phyloP scores from a whole-genome alignment of 2,113 vertebrate species.

The Natator depressus region DNA sequence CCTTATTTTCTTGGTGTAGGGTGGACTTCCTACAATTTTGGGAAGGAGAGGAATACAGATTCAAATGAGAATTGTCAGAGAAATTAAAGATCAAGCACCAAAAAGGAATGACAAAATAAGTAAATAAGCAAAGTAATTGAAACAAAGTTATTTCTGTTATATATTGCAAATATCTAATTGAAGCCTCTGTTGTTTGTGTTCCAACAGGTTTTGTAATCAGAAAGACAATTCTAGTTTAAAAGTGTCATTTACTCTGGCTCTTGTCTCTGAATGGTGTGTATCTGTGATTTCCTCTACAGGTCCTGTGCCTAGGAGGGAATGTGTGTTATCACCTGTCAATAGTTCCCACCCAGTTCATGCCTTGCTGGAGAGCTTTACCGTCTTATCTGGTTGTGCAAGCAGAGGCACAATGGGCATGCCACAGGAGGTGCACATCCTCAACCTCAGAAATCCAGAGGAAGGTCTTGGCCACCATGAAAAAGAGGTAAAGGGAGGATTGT shows the following conservation, averaged over 20 bases:
- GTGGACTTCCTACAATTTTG: neutral
- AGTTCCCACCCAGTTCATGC: slow-evolving; percentile 91
- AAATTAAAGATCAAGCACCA: neutral
- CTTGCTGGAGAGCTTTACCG: slow-evolving; percentile 88
- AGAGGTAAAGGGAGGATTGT: slow-evolving; percentile 78
- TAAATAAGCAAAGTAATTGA: neutral
- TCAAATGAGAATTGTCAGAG: slow-evolving; percentile 23
- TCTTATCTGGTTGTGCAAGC: slow-evolving; percentile 93
- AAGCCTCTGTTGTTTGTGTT: neutral
- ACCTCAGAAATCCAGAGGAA: slow-evolving; percentile 82
- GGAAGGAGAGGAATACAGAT: neutral
- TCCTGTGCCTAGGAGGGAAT: slow-evolving; percentile 80
- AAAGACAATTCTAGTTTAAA: neutral
- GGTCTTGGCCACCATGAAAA: slow-evolving; percentile 71
- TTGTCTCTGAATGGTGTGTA: neutral
- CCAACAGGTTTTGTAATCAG: neutral
- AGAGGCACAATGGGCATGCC: slow-evolving; percentile 85
- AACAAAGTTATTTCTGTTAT: neutral
- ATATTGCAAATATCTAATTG: neutral
- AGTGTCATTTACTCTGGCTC: neutral
- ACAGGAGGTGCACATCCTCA: slow-evolving; percentile 94
- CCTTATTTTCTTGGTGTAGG: neutral
- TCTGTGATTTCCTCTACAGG: slow-evolving; percentile 76
- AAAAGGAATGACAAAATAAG: slow-evolving; percentile 5
- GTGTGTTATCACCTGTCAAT: slow-evolving; percentile 87